Conservation (phyloP, 2,797 vertebrate genomes). For the Limnodromus scolopaceus region DNA sequence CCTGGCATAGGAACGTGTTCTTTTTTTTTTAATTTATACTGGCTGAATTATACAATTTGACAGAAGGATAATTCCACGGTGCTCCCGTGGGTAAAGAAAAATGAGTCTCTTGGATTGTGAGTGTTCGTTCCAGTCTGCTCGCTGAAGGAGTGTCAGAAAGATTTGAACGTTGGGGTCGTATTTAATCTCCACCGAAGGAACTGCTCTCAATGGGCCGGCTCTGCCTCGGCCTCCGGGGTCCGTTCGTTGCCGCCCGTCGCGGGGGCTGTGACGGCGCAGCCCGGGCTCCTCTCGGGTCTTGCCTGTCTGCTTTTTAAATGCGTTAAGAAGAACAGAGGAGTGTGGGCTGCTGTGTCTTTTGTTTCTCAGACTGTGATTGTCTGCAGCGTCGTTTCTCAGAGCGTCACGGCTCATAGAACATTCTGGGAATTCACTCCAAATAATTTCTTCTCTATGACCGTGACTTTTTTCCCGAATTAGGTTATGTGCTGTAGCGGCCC, state of each 20-base stretch:
- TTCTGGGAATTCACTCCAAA: not conserved
- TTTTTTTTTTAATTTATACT: not conserved
- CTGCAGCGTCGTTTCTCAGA: not conserved
- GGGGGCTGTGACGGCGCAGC: too few relatives aligned
- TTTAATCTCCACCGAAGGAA: not conserved
- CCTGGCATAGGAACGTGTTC: not conserved
- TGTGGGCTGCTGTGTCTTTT: not conserved
- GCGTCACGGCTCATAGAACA: not conserved
- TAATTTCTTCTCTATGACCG: not conserved
- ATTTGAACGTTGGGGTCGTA: not conserved
- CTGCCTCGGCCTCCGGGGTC: not conserved
- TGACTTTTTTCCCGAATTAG: not conserved
- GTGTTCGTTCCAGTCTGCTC: fast-evolving
- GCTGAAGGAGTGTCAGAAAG: not conserved
- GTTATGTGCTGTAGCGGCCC: not conserved
- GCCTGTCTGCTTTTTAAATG: not conserved
- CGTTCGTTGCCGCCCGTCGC: too few relatives aligned
- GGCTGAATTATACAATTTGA: not conserved
- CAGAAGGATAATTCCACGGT: not conserved
- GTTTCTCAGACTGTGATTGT: not conserved
- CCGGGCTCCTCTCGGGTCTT: too few relatives aligned
- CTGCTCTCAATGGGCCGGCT: not conserved
- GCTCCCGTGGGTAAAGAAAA: not conserved
- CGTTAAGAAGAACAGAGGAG: not conserved
- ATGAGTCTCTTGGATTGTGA: not conserved